Evolutionary conservation across 35 echinoderm and acorn worm species (phyloP).

Genomic region (Eucidaris tribuloides): DNA sequence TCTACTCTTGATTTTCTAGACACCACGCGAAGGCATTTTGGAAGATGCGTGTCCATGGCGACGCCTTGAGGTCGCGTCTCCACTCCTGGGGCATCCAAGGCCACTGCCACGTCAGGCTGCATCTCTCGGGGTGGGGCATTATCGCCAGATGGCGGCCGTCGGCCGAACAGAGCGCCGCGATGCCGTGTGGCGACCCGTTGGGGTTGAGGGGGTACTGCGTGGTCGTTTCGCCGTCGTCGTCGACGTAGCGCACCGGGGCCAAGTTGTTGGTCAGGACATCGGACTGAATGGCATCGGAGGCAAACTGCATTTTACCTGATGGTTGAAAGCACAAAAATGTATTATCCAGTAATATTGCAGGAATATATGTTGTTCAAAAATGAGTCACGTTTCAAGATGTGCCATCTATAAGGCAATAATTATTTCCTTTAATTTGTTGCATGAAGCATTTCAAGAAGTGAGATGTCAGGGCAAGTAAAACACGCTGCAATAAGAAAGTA

Average conservation of each 20-base stretch:
- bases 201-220: slow-evolving; percentile 95
- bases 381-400: no score
- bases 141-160: slow-evolving; percentile 94
- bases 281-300: slow-evolving; percentile 50
- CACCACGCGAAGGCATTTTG: slow-evolving; percentile 96
- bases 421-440: no score
- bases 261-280: slow-evolving; percentile 26
- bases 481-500: no score
- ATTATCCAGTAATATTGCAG: no score
- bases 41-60: slow-evolving; percentile 96
- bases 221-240: slow-evolving; percentile 74
- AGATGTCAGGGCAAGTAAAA: no score
- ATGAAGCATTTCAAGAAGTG: no score
- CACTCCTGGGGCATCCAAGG: slow-evolving; percentile 93
- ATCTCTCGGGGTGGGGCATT: slow-evolving; percentile 96
- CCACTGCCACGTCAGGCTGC: slow-evolving; percentile 91
- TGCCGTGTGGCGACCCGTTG: slow-evolving; percentile 90
- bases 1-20: slow-evolving; percentile 42
- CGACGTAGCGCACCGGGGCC: slow-evolving; percentile 66
- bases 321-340: no score
- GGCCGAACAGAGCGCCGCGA: slow-evolving; percentile 84
- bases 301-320: slow-evolving; percentile 95
- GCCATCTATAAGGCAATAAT: no score
- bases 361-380: no score
- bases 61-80: slow-evolving; percentile 62